Evolutionary conservation across 2,888 invertebrate species (phyloP), one percentile per base, ranked within the genome.

Genomic region (Nephrocerus scutellatus): DNA sequence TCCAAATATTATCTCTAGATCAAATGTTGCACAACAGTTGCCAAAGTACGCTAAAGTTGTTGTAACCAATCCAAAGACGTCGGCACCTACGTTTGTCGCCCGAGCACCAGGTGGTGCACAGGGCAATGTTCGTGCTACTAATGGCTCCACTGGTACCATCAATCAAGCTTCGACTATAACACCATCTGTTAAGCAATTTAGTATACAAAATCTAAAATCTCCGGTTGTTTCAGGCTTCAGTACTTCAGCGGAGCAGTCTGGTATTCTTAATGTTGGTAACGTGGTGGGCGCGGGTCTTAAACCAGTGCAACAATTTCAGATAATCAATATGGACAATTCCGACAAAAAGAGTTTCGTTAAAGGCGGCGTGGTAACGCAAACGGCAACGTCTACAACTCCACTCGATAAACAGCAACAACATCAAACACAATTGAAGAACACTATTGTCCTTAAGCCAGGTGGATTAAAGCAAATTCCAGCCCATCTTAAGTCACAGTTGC

Each of bases 31-130:
- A 13, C 55, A 57, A 22, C 52, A 56, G 30, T 30, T 55, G 24
- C 52, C 49, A 21, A 64, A 55, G 42, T 59, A 58, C 39, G 50
- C 60, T 4, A 59, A 60, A 53, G 56, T 62, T 9, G 53, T 60
- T 23, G 55, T 62, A 2, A 54, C 55, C n/a, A 60, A 56, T 50
- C 44, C 59, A 2, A 59, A 58, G 34, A 48, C 56, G n/a, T 41
- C 52, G 9, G 47, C 51, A 6, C 41, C 51, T 10, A 53, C 55
- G 1, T 41, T 56, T 6, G 50, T 54, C 15, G n/a, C n/a, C n/a
- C n/a, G n/a, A n/a, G n/a, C n/a, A n/a, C n/a, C n/a, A n/a, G n/a
- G n/a, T n/a, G n/a, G n/a, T n/a, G n/a, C n/a, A n/a, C n/a, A n/a
- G n/a, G n/a, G n/a, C n/a, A n/a, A n/a, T n/a, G n/a, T n/a, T n/a